Percentiles rank a stretch among this genome's conserved stretches.
Conservation (phyloP, 2,888 invertebrate species). For the Yponomeuta plumbellus region DNA sequence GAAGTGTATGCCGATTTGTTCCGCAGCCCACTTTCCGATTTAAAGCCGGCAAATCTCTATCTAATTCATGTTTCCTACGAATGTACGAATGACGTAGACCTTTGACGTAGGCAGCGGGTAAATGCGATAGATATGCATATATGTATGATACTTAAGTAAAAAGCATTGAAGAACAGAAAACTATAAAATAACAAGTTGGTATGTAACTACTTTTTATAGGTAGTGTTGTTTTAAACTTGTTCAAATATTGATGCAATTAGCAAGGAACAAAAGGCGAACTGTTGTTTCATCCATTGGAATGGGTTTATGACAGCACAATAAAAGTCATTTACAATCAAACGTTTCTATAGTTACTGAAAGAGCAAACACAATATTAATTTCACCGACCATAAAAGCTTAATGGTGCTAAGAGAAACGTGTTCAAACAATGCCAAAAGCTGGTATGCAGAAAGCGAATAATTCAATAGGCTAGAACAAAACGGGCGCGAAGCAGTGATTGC, state of each 20-base stretch:
- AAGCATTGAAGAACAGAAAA: not conserved
- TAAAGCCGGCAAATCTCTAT: slow-evolving; percentile 21
- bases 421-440: slow-evolving; percentile 19
- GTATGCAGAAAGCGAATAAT: slow-evolving; percentile 21
- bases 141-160: too few species aligned
- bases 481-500: slow-evolving; percentile 29
- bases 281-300: not conserved
- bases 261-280: not conserved
- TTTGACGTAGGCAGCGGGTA: not conserved
- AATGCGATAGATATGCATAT: not conserved
- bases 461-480: slow-evolving; percentile 15
- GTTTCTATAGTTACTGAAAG: slow-evolving; percentile 6
- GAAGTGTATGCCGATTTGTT: slow-evolving; percentile 17
- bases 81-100: slow-evolving; percentile 1
- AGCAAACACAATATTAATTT: slow-evolving; percentile 17
- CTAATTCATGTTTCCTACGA: slow-evolving; percentile 15
- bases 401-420: slow-evolving; percentile 20
- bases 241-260: not conserved
- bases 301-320: not conserved
- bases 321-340: not conserved
- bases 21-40: slow-evolving; percentile 23
- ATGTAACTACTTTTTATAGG: not conserved
- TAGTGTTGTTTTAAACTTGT: not conserved
- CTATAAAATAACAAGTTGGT: too few species aligned
- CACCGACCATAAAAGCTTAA: slow-evolving; percentile 17